Conservation (phyloP, 2,888 invertebrate genomes). For the Troilus luridus region DNA sequence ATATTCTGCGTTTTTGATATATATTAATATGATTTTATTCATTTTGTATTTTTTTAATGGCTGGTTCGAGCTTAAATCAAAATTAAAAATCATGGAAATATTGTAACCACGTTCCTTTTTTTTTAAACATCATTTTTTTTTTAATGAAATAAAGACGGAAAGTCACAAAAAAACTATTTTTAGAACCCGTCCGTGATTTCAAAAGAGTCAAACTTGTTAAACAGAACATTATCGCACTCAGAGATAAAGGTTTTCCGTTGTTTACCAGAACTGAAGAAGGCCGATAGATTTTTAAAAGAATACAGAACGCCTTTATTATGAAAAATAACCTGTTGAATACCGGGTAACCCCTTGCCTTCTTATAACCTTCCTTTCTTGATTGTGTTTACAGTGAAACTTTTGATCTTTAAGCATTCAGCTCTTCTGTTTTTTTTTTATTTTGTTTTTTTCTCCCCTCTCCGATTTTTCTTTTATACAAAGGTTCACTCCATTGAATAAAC, state of each 20-base stretch:
- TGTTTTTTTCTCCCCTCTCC: neutral
- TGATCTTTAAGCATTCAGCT: conserved; percentile 6
- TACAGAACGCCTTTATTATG: conserved; percentile 32
- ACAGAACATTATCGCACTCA: conserved; percentile 29
- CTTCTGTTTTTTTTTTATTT: neutral
- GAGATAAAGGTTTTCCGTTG: conserved; percentile 17
- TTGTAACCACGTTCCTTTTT: neutral
- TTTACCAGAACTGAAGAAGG: conserved; percentile 6
- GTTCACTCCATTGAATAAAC: neutral
- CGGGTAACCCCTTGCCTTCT: conserved; percentile 49
- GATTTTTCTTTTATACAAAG: neutral
- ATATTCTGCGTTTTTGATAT: too few species aligned
- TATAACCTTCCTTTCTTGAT: conserved; percentile 52
- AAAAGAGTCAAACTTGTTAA: conserved; percentile 6
- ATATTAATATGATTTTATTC: neutral
- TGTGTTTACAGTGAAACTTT: conserved; percentile 48
- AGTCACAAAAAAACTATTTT: neutral
- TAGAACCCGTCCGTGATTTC: neutral
- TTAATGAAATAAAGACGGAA: neutral
- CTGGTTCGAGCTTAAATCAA: neutral
- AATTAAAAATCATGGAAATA: neutral
- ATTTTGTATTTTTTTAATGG: neutral
- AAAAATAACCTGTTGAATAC: conserved; percentile 57
- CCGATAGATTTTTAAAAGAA: conserved; percentile 33
- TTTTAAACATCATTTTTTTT: neutral